Conservation (phyloP, 2,797 vertebrate genomes). For the Bovichtus diacanthus region DNA sequence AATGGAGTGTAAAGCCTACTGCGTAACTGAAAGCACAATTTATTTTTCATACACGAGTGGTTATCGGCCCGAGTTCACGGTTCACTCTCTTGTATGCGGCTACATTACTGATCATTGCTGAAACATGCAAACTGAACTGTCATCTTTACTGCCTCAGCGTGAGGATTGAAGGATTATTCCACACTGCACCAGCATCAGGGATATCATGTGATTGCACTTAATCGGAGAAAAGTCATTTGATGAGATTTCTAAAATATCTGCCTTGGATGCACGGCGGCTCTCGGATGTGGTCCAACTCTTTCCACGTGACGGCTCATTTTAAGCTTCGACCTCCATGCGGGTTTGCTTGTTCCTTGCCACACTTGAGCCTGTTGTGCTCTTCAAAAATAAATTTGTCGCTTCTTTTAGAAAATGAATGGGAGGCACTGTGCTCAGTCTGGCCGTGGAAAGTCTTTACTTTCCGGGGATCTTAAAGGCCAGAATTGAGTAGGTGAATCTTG, state of each 20-base stretch:
- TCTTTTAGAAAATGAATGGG: neutral
- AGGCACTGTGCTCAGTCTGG: neutral
- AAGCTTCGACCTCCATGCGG: neutral
- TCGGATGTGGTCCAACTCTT: neutral
- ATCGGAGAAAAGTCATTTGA: neutral
- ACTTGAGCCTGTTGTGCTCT: slow-evolving; percentile 2
- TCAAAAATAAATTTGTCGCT: neutral
- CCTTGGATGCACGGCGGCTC: neutral
- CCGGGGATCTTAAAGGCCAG: neutral
- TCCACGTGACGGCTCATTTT: slow-evolving; percentile 12
- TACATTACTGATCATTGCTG: slow-evolving; percentile 16
- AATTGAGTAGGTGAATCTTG: neutral
- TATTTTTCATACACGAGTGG: neutral
- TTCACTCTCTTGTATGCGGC: slow-evolving; percentile 21
- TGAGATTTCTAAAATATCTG: too few species aligned
- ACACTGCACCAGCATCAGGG: too few species aligned
- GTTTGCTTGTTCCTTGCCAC: neutral
- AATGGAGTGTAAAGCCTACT: neutral
- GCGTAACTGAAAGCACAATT: slow-evolving; percentile 3
- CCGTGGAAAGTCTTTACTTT: neutral
- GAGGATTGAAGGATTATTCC: slow-evolving; percentile 6
- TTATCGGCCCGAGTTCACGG: slow-evolving; percentile 7
- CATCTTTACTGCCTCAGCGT: neutral
- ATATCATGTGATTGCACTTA: too few species aligned
- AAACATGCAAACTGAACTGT: slow-evolving; percentile 11